Evolutionary conservation across 1,140 invertebrate genomes (phyloP).

Genomic region (Leucophenga varia): DNA sequence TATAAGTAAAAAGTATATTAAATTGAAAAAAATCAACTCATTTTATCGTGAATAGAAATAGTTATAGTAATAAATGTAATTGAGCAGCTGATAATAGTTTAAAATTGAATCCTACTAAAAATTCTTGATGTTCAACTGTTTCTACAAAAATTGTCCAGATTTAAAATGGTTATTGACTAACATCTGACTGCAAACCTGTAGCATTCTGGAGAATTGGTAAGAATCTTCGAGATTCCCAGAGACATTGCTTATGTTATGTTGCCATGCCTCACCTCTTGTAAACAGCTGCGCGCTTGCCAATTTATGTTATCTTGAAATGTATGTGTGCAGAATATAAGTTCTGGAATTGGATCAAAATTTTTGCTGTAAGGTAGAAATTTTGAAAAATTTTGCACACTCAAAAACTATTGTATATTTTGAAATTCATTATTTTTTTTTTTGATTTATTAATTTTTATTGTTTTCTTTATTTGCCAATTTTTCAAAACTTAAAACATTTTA

Average conservation of each 20-base stretch:
- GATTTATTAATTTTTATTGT: constrained; percentile 54
- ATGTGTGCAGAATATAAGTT: constrained; percentile 10
- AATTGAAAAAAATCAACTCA: constrained; percentile 10
- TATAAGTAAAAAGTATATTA: constrained; percentile 29
- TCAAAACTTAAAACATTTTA: constrained; percentile 55
- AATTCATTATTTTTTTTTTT: constrained; percentile 31
- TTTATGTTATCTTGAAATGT: constrained; percentile 31
- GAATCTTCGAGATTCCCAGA: constrained; percentile 7
- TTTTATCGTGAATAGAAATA: not conserved
- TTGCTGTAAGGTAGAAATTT: constrained; percentile 22
- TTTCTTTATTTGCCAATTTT: constrained; percentile 54
- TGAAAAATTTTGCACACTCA: constrained; percentile 36
- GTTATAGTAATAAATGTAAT: constrained; percentile 5
- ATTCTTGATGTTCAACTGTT: no score
- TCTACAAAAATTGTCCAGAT: constrained; percentile 6
- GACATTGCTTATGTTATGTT: constrained; percentile 6
- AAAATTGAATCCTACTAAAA: constrained; percentile 6
- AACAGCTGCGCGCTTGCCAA: constrained; percentile 39
- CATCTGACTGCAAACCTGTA: constrained; percentile 18
- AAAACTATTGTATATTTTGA: constrained; percentile 30
- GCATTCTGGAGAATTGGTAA: not conserved
- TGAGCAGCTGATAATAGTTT: constrained; percentile 6
- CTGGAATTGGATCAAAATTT: constrained; percentile 8
- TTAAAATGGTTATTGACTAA: not conserved
- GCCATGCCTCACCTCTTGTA: constrained; percentile 25